Conservation (phyloP, 2,113 vertebrate genomes). For the Nestor notabilis region DNA sequence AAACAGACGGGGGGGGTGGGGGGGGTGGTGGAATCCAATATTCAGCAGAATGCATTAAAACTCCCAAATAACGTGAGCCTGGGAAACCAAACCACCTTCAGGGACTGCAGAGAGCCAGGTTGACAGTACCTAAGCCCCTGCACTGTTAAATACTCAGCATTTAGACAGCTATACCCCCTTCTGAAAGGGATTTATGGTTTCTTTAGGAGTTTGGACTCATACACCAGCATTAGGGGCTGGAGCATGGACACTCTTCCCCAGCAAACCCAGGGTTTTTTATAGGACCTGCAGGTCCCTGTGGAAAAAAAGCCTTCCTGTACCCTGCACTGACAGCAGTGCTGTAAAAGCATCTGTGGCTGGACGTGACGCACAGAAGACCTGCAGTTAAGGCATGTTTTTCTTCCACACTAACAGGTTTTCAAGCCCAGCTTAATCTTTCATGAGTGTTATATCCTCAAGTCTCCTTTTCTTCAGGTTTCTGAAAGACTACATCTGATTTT, state of each 20-base stretch:
- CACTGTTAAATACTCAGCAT: neutral
- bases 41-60: neutral
- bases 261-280: neutral
- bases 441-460: neutral
- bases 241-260: fast-evolving
- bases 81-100: neutral
- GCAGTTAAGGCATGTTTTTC: neutral
- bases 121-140: neutral
- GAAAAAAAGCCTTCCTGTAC: neutral
- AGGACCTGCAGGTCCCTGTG: neutral
- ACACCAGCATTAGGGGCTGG: fast-evolving
- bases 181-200: fast-evolving
- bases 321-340: neutral
- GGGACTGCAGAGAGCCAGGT: neutral
- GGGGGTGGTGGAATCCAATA: too few relatives aligned
- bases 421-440: constrained; percentile 21
- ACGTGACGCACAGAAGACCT: fast-evolving
- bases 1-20: too few relatives aligned
- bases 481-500: neutral
- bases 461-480: neutral
- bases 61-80: neutral
- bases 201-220: neutral
- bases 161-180: neutral
- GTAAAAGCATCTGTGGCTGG: neutral
- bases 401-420: neutral